Conservation (phyloP, 2,888 invertebrate genomes). For the Chironomus tentans region DNA sequence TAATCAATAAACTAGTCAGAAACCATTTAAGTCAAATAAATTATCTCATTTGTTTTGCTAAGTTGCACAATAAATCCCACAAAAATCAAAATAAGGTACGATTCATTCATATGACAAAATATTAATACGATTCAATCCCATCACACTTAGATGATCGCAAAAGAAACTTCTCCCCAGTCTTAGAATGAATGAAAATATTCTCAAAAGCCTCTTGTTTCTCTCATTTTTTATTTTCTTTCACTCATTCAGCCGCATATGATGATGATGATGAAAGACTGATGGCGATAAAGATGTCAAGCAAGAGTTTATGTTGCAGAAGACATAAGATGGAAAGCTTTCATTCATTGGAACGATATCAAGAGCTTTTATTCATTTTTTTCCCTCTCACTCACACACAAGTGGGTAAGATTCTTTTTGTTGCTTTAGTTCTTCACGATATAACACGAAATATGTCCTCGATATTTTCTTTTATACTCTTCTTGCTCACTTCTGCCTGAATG, state of each 20-base stretch:
- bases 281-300: slow-evolving; percentile 25
- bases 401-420: background rate
- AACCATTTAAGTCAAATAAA: too few relatives aligned
- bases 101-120: too few relatives aligned
- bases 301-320: slow-evolving; percentile 3
- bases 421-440: background rate
- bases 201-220: background rate
- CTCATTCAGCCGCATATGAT: background rate
- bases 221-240: background rate
- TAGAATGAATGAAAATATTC: background rate
- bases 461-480: too few relatives aligned
- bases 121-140: background rate
- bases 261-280: background rate
- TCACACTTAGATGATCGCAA: background rate
- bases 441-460: background rate
- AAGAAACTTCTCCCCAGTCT: background rate
- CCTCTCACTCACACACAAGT: background rate
- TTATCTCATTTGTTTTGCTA: too few relatives aligned
- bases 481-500: background rate
- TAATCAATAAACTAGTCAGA: too few relatives aligned
- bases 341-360: slow-evolving; percentile 5
- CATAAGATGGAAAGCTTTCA: slow-evolving; percentile 18
- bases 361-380: background rate
- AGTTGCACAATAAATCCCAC: too few relatives aligned
- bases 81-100: too few relatives aligned